Evolutionary conservation across 1,140 invertebrate genomes (phyloP).

Genomic region (Aphidius ervi): DNA sequence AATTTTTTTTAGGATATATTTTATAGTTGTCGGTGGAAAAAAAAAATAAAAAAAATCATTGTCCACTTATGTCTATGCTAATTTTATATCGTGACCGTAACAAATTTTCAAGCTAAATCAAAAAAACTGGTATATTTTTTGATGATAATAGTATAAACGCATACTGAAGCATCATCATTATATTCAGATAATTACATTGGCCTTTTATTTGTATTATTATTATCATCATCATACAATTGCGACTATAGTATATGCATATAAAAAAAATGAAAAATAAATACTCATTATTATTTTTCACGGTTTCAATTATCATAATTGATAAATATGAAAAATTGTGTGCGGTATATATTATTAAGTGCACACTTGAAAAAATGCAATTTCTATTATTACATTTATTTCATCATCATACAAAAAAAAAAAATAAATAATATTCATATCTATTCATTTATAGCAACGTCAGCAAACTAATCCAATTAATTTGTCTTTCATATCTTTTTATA

Average conservation of each 20-base stretch:
- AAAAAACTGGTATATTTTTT: neutral
- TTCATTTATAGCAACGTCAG: too few relatives aligned
- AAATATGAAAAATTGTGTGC: too few relatives aligned
- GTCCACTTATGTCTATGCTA: conserved; percentile 42
- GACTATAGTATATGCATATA: conserved; percentile 2
- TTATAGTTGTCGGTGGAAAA: too few relatives aligned
- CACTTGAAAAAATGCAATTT: conserved; percentile 12
- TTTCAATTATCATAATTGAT: too few relatives aligned
- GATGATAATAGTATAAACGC: too few relatives aligned
- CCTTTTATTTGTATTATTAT: neutral
- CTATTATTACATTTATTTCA: conserved; percentile 11
- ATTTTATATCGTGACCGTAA: conserved; percentile 41
- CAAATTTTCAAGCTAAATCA: conserved; percentile 39
- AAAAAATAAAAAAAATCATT: conserved; percentile 33
- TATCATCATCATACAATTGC: too few relatives aligned
- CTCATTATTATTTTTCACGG: too few relatives aligned
- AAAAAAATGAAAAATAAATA: neutral
- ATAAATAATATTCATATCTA: too few relatives aligned
- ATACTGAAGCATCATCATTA: too few relatives aligned
- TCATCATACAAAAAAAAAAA: neutral
- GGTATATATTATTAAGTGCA: neutral
- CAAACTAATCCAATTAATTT: too few relatives aligned
- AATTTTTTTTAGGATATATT: neutral
- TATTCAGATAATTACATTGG: neutral
- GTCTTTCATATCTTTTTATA: too few relatives aligned